These are phyloP conservation scores for Lepidochrysops patricia DNA, from an alignment of 2,888 invertebrate genomes.

Conservation along the genomic window DNA sequence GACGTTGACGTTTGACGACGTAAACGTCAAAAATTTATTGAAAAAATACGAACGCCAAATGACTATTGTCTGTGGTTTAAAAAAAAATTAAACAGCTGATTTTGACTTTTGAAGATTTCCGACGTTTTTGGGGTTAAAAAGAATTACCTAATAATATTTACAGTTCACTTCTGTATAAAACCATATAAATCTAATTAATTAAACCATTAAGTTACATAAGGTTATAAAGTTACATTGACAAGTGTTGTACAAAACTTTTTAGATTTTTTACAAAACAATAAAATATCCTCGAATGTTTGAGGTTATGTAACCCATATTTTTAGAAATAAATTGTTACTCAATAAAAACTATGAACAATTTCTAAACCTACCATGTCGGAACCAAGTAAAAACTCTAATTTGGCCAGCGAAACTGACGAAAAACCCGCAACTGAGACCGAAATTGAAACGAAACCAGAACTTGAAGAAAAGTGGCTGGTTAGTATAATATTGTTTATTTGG, in stretches of 20 bases:
- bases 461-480: slow-evolving; percentile 55
- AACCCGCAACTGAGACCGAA: slow-evolving; percentile 14
- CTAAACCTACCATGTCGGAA: slow-evolving; percentile 17
- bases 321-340: not conserved
- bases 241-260: not conserved
- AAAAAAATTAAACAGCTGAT: not conserved
- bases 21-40: not conserved
- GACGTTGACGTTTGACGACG: not conserved
- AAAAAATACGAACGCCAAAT: not conserved
- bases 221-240: not conserved
- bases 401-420: slow-evolving; percentile 24
- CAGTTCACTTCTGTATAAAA: not conserved
- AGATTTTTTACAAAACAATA: not conserved
- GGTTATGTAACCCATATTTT: not conserved
- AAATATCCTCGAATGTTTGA: not conserved
- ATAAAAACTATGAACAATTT: not conserved
- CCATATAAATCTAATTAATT: too few species aligned
- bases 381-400: slow-evolving; percentile 20
- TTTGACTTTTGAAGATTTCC: not conserved
- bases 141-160: not conserved
- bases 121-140: not conserved
- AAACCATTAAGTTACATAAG: too few species aligned
- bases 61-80: not conserved
- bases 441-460: slow-evolving; percentile 23
- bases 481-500: slow-evolving; percentile 22